phyloP scores from a whole-genome alignment of 2,888 invertebrate species.

The Lycocerus yunnanus region DNA sequence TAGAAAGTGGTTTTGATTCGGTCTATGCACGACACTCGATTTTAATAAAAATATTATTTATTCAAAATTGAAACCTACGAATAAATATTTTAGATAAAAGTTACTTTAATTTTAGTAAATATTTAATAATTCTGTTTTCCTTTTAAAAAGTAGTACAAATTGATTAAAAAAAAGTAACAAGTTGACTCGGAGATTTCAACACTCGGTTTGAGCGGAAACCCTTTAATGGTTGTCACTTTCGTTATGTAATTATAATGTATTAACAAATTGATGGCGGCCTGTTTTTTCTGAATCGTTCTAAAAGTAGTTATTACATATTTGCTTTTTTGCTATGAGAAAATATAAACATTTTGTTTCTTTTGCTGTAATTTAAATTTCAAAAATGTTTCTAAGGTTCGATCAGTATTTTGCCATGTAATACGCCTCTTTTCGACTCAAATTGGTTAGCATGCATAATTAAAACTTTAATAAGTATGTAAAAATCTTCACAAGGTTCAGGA shows the following conservation, averaged over 20 bases:
- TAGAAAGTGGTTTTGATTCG: conserved; percentile 33
- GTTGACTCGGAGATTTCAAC: conserved; percentile 2
- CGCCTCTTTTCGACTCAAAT: conserved; percentile 8
- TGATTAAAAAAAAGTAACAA: background rate
- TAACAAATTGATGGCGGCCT: background rate
- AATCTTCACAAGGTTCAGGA: conserved; percentile 6
- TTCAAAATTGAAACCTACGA: background rate
- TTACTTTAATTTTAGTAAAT: background rate
- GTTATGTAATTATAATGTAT: background rate
- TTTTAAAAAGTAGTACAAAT: background rate
- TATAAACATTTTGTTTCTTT: background rate
- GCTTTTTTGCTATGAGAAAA: background rate
- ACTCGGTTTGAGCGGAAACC: conserved; percentile 2
- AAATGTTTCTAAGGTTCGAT: background rate
- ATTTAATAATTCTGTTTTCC: background rate
- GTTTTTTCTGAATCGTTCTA: background rate
- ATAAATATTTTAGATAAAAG: background rate
- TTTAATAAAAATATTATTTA: background rate
- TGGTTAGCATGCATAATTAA: conserved; percentile 6
- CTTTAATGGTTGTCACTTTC: background rate
- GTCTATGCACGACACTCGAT: background rate
- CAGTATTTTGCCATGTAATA: background rate
- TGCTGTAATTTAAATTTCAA: background rate
- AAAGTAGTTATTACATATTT: conserved; percentile 1
- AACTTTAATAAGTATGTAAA: conserved; percentile 16